These are phyloP conservation scores for Drosophila suzukii DNA, from an alignment of 1,140 invertebrate species.

Conservation along the genomic window DNA sequence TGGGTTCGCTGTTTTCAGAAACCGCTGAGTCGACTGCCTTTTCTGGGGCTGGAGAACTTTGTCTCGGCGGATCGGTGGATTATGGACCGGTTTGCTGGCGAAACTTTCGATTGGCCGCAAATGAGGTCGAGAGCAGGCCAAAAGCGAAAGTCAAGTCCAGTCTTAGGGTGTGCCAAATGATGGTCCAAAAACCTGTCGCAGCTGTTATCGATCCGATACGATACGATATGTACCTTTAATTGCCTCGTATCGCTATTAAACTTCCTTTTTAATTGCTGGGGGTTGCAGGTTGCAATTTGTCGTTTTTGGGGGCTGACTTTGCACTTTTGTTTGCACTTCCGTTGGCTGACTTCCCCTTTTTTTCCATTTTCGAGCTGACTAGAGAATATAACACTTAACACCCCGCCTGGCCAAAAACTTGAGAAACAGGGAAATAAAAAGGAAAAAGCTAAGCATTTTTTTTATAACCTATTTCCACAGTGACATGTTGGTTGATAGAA, in stretches of 20 bases:
- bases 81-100: slow-evolving; percentile 64
- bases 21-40: slow-evolving; percentile 40
- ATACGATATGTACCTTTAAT: slow-evolving; percentile 10
- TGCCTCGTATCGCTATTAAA: background rate
- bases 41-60: slow-evolving; percentile 29
- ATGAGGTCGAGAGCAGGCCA: slow-evolving; percentile 51
- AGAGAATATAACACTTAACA: slow-evolving; percentile 7
- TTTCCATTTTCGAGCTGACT: slow-evolving; percentile 6
- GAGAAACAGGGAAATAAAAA: background rate
- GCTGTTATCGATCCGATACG: slow-evolving; percentile 6
- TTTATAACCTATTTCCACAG: slow-evolving; percentile 1
- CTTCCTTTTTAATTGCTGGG: slow-evolving; percentile 30
- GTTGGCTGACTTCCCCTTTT: slow-evolving; percentile 21
- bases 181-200: slow-evolving; percentile 37
- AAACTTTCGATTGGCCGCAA: slow-evolving; percentile 60
- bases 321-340: slow-evolving; percentile 32
- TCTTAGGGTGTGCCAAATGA: slow-evolving; percentile 24
- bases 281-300: slow-evolving; percentile 11
- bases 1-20: slow-evolving; percentile 10
- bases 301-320: slow-evolving; percentile 23
- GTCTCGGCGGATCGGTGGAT: slow-evolving; percentile 5
- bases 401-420: slow-evolving; percentile 15
- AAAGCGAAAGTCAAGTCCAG: slow-evolving; percentile 56
- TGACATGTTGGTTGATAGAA: slow-evolving; percentile 8
- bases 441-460: slow-evolving; percentile 1